phyloP scores from a whole-genome alignment of 1,140 invertebrate species.

The Antheraea mylitta region DNA sequence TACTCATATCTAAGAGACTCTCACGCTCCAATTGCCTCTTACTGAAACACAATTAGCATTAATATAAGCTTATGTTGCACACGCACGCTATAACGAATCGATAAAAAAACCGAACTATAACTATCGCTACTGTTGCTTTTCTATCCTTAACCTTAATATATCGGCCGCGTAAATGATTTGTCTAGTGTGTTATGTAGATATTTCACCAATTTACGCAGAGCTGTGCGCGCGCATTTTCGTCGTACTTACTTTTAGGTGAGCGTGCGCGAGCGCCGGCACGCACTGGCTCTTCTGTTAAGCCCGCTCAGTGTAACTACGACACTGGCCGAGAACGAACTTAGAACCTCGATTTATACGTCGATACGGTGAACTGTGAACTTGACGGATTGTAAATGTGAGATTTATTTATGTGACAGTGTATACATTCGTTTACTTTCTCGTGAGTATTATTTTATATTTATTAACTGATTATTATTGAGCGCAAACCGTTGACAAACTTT shows the following conservation, averaged over 20 bases:
- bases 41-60: conserved; percentile 43
- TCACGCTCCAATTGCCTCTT: conserved; percentile 51
- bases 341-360: conserved; percentile 39
- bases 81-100: conserved; percentile 42
- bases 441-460: conserved; percentile 31
- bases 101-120: conserved; percentile 48
- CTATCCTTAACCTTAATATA: conserved; percentile 71
- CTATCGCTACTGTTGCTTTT: conserved; percentile 40
- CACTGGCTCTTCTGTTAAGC: conserved; percentile 57
- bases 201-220: conserved; percentile 52
- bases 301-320: conserved; percentile 66
- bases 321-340: conserved; percentile 68
- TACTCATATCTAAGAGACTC: conserved; percentile 28
- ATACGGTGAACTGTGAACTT: conserved; percentile 53
- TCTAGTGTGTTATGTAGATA: conserved; percentile 52
- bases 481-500: conserved; percentile 18
- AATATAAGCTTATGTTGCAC: not conserved
- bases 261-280: conserved; percentile 58
- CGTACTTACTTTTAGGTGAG: conserved; percentile 61
- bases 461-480: conserved; percentile 6
- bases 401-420: conserved; percentile 41
- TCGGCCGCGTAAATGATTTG: conserved; percentile 26
- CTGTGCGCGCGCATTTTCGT: conserved; percentile 45
- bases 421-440: conserved; percentile 29
- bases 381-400: conserved; percentile 1